Evolutionary conservation across 2,888 invertebrate species (phyloP).

Genomic region (Protonemura montana): DNA sequence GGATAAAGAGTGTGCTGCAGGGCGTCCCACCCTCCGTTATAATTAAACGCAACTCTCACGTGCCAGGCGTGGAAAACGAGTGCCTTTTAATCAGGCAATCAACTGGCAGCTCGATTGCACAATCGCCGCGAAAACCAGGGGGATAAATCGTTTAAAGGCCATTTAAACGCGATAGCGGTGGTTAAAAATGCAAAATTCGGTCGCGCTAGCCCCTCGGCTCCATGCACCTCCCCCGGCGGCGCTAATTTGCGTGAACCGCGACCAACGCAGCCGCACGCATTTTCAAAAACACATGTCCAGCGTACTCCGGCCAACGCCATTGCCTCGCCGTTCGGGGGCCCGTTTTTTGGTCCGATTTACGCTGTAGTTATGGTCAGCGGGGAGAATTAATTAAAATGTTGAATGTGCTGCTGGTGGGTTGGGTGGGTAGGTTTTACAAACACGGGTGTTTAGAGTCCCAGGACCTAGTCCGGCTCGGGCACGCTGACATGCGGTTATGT

Average conservation of each 20-base stretch:
- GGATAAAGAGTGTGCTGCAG: neutral
- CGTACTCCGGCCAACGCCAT: neutral
- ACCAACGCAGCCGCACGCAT: neutral
- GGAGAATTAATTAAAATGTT: slow-evolving; percentile 37
- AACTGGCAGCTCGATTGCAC: neutral
- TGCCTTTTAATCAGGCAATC: neutral
- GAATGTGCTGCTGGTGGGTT: neutral
- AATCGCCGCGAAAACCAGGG: neutral
- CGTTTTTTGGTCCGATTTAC: slow-evolving; percentile 28
- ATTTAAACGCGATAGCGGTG: slow-evolving; percentile 2
- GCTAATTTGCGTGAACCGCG: slow-evolving; percentile 38
- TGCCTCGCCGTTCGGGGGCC: neutral
- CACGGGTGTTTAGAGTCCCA: slow-evolving; percentile 14
- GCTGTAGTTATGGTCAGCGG: slow-evolving; percentile 33
- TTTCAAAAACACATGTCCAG: slow-evolving; percentile 30
- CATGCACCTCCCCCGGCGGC: neutral
- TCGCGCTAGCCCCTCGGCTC: no score
- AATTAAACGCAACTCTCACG: neutral
- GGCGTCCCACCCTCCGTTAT: neutral
- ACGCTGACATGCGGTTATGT: neutral
- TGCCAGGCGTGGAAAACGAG: neutral
- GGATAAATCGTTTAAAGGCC: neutral
- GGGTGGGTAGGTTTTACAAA: neutral
- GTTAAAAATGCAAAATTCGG: slow-evolving; percentile 1
- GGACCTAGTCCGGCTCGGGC: slow-evolving; percentile 13